phyloP scores from a whole-genome alignment of 2,888 invertebrate genomes.

The Eupeodes luniger region DNA sequence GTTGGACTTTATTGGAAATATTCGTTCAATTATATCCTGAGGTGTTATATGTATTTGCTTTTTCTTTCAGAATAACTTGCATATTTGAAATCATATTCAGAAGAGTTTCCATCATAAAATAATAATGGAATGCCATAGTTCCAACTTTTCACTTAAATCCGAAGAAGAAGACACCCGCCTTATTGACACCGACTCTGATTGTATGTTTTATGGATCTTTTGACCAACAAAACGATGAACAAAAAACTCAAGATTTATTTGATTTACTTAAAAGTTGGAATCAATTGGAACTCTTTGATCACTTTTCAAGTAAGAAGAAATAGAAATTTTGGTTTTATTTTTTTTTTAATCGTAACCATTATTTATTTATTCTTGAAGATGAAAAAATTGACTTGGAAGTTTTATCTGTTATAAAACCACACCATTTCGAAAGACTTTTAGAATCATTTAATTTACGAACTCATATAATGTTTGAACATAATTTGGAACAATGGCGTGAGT shows the following conservation, averaged over 20 bases:
- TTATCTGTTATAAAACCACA: constrained; percentile 20
- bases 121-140: neutral
- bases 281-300: constrained; percentile 5
- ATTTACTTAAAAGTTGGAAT: constrained; percentile 15
- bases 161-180: constrained; percentile 1
- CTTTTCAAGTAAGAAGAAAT: neutral
- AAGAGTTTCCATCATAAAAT: too few relatives aligned
- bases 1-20: too few relatives aligned
- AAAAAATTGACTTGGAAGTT: constrained; percentile 19
- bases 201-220: neutral
- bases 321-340: neutral
- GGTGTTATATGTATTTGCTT: too few relatives aligned
- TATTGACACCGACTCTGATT: neutral
- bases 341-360: neutral
- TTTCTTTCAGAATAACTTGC: too few relatives aligned
- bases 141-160: neutral
- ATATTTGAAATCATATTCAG: neutral
- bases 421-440: constrained; percentile 21
- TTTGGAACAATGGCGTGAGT: constrained; percentile 12
- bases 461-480: constrained; percentile 31
- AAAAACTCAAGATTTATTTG: neutral
- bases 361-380: neutral
- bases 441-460: constrained; percentile 6
- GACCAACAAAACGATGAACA: neutral
- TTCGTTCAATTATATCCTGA: too few relatives aligned